Conservation (phyloP, 1,140 invertebrate genomes). For the Drosophila nebulosa region DNA sequence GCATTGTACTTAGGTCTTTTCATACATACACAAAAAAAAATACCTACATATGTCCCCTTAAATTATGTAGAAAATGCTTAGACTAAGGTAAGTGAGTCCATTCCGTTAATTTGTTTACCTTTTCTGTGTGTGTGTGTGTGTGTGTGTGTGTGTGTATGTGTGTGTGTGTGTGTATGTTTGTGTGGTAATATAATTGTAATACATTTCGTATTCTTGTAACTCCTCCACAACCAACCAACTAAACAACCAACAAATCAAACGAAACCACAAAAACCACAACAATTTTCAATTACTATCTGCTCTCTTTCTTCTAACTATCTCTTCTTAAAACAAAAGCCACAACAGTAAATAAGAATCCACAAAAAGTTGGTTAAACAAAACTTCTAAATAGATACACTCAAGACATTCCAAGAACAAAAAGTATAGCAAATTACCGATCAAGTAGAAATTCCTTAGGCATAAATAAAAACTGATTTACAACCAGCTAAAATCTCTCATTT, state of each 20-base stretch:
- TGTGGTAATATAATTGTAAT: constrained; percentile 64
- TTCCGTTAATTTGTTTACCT: constrained; percentile 30
- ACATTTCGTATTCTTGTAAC: constrained; percentile 54
- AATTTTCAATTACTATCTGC: constrained; percentile 39
- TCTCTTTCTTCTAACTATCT: constrained; percentile 22
- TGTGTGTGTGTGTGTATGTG: constrained; percentile 44
- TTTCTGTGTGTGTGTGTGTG: constrained; percentile 1
- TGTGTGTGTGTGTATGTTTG: constrained; percentile 11
- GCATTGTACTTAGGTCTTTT: constrained; percentile 45
- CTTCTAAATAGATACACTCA: constrained; percentile 9
- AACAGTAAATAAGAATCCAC: not conserved
- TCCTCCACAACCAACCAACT: constrained; percentile 11
- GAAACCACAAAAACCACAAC: constrained; percentile 12
- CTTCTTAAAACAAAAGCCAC: not conserved
- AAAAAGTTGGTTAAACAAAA: not conserved
- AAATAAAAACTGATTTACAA: not conserved
- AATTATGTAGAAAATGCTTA: constrained; percentile 16
- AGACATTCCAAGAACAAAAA: constrained; percentile 13
- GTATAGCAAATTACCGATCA: not conserved
- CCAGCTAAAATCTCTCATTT: not conserved
- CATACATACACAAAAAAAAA: not conserved
- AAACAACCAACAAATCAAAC: not conserved
- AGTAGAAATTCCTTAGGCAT: not conserved
- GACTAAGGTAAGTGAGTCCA: constrained; percentile 64
- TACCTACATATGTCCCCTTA: too few species aligned